These are phyloP conservation scores for Percopsis omiscomaycus DNA, from an alignment of 2,797 vertebrate genomes.

Conservation along the genomic window DNA sequence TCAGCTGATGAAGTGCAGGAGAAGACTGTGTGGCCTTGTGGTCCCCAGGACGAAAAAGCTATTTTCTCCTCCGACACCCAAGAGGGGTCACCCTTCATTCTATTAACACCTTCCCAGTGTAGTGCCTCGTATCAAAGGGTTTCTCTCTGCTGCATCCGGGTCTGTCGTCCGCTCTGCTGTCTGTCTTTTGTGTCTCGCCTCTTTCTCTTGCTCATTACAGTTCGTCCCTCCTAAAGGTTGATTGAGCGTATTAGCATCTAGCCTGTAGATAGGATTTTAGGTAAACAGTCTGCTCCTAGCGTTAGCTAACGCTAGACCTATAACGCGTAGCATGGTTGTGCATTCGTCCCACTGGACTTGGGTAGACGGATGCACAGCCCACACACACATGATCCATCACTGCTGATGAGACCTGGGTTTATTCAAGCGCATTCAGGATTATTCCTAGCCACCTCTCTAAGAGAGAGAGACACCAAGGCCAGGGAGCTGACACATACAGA, in stretches of 20 bases:
- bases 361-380: slow-evolving; percentile 58
- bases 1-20: neutral
- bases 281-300: too few relatives aligned
- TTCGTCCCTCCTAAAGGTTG: neutral
- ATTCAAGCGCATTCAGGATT: slow-evolving; percentile 60
- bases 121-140: neutral
- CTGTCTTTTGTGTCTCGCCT: neutral
- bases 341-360: slow-evolving; percentile 42
- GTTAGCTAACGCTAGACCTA: too few relatives aligned
- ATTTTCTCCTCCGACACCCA: slow-evolving; percentile 46
- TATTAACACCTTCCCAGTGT: slow-evolving; percentile 58
- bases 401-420: slow-evolving; percentile 57
- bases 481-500: slow-evolving; percentile 61
- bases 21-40: neutral
- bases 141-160: neutral
- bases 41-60: slow-evolving; percentile 36
- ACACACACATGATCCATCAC: slow-evolving; percentile 62
- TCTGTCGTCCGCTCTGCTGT: neutral
- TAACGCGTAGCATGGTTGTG: neutral
- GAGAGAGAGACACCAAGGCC: slow-evolving; percentile 55
- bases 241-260: too few relatives aligned
- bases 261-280: too few relatives aligned
- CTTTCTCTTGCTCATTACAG: neutral
- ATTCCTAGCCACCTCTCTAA: slow-evolving; percentile 59
- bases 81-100: slow-evolving; percentile 48